A percentile compares a stretch with the other conserved stretches of the same genome.
Conservation (phyloP, 30 jellyfish, hydroid and myxozoan species). For the Pelagia noctiluca region DNA sequence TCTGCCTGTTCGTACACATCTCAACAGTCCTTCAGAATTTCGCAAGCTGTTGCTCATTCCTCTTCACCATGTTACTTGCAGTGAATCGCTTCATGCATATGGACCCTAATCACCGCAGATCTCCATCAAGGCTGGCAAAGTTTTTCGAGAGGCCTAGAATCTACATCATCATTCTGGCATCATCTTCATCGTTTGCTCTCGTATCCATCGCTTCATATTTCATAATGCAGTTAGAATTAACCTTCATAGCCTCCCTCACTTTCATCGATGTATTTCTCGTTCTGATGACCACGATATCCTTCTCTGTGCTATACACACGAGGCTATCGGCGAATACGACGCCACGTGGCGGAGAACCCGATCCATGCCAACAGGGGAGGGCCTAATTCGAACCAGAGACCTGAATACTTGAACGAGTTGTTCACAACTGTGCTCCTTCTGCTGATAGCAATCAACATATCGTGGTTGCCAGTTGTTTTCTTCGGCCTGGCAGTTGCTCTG, state of each 20-base stretch:
- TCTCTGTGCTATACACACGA: background rate
- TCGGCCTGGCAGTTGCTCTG: too few species aligned
- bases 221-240: too few species aligned
- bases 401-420: slow-evolving; percentile 13
- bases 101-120: background rate
- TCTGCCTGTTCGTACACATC: background rate
- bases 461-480: too few species aligned
- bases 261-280: too few species aligned
- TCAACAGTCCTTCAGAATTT: background rate
- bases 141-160: too few species aligned
- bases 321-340: slow-evolving; percentile 8
- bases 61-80: background rate
- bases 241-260: too few species aligned
- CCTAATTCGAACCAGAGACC: too few species aligned
- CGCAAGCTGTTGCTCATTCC: background rate
- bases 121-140: too few species aligned
- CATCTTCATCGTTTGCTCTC: too few species aligned
- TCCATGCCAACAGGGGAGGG: slow-evolving; percentile 3
- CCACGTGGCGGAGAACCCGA: slow-evolving; percentile 13
- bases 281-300: background rate
- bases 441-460: too few species aligned
- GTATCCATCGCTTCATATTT: too few species aligned
- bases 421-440: slow-evolving; percentile 1
- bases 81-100: slow-evolving; percentile 4
- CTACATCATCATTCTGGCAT: too few species aligned